Conservation (phyloP, 1,140 invertebrate species). For the Bilobella aurantiaca region DNA sequence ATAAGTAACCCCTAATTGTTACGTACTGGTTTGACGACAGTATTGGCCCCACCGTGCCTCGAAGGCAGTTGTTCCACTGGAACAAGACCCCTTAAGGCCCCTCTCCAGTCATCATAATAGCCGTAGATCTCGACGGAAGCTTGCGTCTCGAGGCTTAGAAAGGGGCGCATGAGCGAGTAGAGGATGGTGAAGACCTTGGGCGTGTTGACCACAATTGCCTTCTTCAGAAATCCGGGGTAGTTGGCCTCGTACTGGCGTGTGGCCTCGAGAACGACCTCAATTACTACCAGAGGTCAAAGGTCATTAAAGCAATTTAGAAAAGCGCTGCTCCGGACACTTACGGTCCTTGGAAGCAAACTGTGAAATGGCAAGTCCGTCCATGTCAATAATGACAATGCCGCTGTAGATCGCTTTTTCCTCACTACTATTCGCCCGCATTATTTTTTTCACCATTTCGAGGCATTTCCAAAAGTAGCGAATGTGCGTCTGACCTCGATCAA, state of each 20-base stretch:
- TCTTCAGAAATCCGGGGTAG: constrained; percentile 12
- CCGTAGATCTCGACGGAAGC: constrained; percentile 12
- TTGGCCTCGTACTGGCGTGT: constrained; percentile 6
- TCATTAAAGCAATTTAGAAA: neutral
- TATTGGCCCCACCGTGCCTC: constrained; percentile 17
- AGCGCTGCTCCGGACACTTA: constrained; percentile 1
- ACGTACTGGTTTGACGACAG: constrained; percentile 10
- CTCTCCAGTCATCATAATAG: constrained; percentile 12
- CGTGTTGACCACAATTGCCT: neutral
- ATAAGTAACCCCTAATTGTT: neutral
- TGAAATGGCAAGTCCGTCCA: constrained; percentile 8
- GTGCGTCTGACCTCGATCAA: constrained; percentile 3
- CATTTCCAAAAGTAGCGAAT: constrained; percentile 5
- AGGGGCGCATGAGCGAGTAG: constrained; percentile 8
- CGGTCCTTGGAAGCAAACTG: constrained; percentile 6
- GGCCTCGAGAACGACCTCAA: neutral
- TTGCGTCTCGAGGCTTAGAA: constrained; percentile 7
- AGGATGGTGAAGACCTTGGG: constrained; percentile 18
- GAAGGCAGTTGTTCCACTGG: constrained; percentile 19
- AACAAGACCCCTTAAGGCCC: neutral
- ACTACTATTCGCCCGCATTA: neutral
- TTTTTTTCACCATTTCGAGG: constrained; percentile 3
- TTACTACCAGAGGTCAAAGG: neutral
- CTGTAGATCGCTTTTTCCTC: neutral
- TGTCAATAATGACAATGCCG: constrained; percentile 7